Base-by-base conservation (phyloP, 1,140 invertebrate species). In the Tetramorium simillimum region DNA sequence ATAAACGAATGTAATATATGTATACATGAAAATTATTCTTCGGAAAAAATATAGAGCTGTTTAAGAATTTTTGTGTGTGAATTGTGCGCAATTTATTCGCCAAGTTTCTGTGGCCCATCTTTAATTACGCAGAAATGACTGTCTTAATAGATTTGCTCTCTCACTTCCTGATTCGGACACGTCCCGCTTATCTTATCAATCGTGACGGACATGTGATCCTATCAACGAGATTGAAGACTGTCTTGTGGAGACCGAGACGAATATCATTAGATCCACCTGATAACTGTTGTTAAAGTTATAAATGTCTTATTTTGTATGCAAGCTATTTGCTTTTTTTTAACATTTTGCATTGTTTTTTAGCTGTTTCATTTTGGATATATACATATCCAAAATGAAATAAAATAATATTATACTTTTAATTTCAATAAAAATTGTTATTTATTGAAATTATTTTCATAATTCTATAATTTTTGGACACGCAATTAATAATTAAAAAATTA, bases 151-250 rank as follows among this genome's bases (percentile, higher is more conserved):
- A 72, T 12, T 46, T 60, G n/a, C 5, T 43, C 49, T 18, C 14
- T 21, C 16, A 78, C 46, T 86, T 88, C 77, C 73, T 77, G 67
- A 73, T 78, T 78, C 82, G 33, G 21, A 58, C 76, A 33, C 33
- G 21, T 21, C 28, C 1, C 6, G 12, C 14, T 2, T 90, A 90
- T 90, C 89, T 90, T 90, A 90, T 90, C 89, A 40, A 56, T 33
- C 63, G 10, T 80, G 56, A 88, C 53, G 37, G 72, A 69, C 73
- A 65, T 53, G 46, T 33, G 78, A 85, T 89, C 40, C 67, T 75
- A 89, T 89, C 87, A 46, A 24, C 16, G 7, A 33, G 67, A 88
- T 86, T 62, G 70, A 58, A 18, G 77, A 80, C 73, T 85, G 80
- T 80, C 80, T 72, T 87, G 80, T 85, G 73, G 53, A 40, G 28